Base-by-base conservation (phyloP, 2,888 invertebrate species). In the Drosophila kokeensis region DNA sequence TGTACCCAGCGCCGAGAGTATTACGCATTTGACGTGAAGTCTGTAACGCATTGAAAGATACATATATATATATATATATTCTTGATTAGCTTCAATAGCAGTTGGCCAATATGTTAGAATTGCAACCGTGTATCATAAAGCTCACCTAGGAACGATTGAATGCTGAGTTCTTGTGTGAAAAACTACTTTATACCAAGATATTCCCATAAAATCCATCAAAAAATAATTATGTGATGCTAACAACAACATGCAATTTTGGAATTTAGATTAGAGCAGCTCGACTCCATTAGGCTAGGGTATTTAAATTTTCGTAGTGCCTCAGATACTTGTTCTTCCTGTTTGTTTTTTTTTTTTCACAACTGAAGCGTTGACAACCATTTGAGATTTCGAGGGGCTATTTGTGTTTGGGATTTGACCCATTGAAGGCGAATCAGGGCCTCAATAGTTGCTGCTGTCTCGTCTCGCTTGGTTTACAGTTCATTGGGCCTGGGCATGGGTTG, bases 381-480 rank as follows among this genome's bases (percentile, higher is more conserved):
- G 40, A 32, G 55, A 53, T 60, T 59, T 42, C 57, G 32, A 67
- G 73, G 65, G 62, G 74, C 34, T 76, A 52, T 77, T 79, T 84
- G 65, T 74, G 45, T 69, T 73, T 84, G 57, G 69, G 69, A 78
- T 82, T 87, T 85, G 88, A 85, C 79, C 85, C 87, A 83, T 74
- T 71, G 81, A 79, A 79, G 72, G 70, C 67, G 59, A 84, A 61
- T 76, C 58, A 73, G 55, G 55, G 58, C 50, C 52, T 13, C 58
- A 50, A 57, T 73, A 50, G 69, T 62, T 52, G 72, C 50, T 60
- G 57, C 34, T 55, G 45, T 21, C 21, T 18, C 54, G 69, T 65
- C 71, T 59, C 52, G 69, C 62, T 68, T 61, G 71, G 69, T 78
- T 85, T 72, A 85, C 89, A 90, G 85, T 88, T 88, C 90, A 85